Base-by-base conservation (phyloP, 2,113 vertebrate species). In the Oryzias curvinotus region DNA sequence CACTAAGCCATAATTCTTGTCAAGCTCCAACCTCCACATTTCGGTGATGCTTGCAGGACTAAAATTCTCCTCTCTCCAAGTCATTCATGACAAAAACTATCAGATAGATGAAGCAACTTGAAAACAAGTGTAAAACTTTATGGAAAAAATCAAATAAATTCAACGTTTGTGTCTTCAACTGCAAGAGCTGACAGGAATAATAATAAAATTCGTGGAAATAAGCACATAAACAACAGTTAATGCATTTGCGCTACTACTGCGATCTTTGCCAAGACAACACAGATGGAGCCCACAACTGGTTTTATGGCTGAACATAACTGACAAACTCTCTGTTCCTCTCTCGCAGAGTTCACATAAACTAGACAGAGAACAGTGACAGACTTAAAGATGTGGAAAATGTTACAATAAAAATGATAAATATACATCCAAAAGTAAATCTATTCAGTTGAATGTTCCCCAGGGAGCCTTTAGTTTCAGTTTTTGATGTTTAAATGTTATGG, bases 141-240 rank as follows among this genome's bases (percentile, higher is more conserved):
- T 68, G 77, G 77, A 77, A 84, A 81, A 84, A 82, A 81, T 82
- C 78, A 59, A 16, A 7, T 57, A 52, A 74, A 47, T n/a, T 18
- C 58, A 66, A 57, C 25, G 47, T 53, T 55, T 45, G 68, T 60
- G 52, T 77, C 71, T 77, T 59, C 63, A 73, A 75, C 71, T 78
- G 76, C 71, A 78, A 75, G 68, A 58, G 45, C 62, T 58, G 63
- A 80, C 75, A 88, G 77, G 56, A 81, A 79, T 78, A 68, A 75
- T 81, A 61, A 77, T 84, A 66, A 69, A 77, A 58, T 81, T 70
- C 50, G 76, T 89, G 85, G 85, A 86, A 25, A 62, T 53, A 68
- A 81, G 54, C 64, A 70, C 66, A 88, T 84, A 86, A 87, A 87
- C 86, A 86, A 76, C 73, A 84, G 75, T 84, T 87, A 76, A 86